Percentiles rank a stretch among this genome's conserved stretches.
Conservation (phyloP, 2,797 vertebrate species). For the Tympanoctomys barrerae region DNA sequence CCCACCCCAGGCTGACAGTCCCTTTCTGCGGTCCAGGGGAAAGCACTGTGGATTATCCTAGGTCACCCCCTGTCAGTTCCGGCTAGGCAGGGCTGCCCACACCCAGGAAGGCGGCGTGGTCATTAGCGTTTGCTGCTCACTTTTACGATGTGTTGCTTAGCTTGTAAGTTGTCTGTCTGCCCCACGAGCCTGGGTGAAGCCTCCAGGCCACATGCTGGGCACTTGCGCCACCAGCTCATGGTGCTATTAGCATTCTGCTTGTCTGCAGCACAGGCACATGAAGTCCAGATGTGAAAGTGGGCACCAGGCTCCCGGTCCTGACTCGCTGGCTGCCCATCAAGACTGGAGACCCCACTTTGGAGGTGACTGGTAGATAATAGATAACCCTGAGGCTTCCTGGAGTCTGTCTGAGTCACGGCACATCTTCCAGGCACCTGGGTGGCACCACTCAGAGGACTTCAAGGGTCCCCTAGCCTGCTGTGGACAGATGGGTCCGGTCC, state of each 20-base stretch:
- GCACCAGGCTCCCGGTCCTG: not conserved
- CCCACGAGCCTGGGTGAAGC: not conserved
- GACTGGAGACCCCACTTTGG: not conserved
- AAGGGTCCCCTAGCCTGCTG: not conserved
- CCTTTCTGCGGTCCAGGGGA: not conserved
- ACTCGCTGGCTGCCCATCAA: not conserved
- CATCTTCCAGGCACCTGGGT: not conserved
- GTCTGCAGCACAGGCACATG: not conserved
- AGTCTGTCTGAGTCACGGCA: slow-evolving; percentile 10
- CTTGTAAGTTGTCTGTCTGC: not conserved
- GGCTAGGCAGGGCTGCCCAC: not conserved
- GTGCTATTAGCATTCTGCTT: fast-evolving
- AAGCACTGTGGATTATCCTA: too few relatives aligned
- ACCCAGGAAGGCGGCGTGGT: not conserved
- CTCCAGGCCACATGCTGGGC: slow-evolving; percentile 8
- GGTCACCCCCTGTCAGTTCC: fast-evolving
- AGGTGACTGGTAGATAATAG: not conserved
- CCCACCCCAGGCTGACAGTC: not conserved
- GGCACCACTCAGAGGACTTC: not conserved
- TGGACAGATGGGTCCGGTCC: not conserved
- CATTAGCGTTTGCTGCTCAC: not conserved
- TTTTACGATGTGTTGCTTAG: slow-evolving; percentile 59
- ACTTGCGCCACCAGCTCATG: not conserved
- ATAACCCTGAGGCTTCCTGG: not conserved
- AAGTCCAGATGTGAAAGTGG: not conserved